Percentiles rank a stretch among this genome's conserved stretches.
These are phyloP conservation scores for Acronicta aceris DNA, from an alignment of 2,888 invertebrate genomes.

Conservation along the genomic window DNA sequence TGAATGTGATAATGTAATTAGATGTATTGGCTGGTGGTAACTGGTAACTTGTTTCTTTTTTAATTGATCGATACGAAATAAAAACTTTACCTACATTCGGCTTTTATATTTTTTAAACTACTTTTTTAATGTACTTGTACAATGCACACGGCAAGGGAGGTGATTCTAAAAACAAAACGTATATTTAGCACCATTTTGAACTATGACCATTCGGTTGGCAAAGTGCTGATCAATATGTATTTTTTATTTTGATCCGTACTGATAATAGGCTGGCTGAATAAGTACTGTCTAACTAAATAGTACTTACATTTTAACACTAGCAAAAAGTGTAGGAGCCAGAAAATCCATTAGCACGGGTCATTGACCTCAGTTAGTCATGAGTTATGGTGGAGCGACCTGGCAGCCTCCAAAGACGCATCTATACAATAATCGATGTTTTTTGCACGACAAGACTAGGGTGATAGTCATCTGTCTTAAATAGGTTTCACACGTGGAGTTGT, in stretches of 20 bases:
- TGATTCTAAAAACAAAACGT: too few relatives aligned
- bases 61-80: neutral
- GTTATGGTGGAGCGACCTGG: slow-evolving; percentile 21
- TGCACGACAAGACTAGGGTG: slow-evolving; percentile 5
- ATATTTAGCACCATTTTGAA: too few relatives aligned
- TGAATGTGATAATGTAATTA: slow-evolving; percentile 50
- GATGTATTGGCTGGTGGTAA: slow-evolving; percentile 6
- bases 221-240: too few relatives aligned
- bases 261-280: slow-evolving; percentile 14
- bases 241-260: too few relatives aligned
- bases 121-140: too few relatives aligned
- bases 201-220: too few relatives aligned
- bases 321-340: slow-evolving; percentile 57
- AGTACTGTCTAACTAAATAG: slow-evolving; percentile 39
- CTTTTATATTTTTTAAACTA: too few relatives aligned
- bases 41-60: slow-evolving; percentile 13
- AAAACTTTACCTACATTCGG: too few relatives aligned
- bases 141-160: too few relatives aligned
- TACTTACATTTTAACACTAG: slow-evolving; percentile 39
- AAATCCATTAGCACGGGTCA: slow-evolving; percentile 61
- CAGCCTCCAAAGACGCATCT: slow-evolving; percentile 27
- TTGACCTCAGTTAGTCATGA: slow-evolving; percentile 59
- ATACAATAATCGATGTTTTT: slow-evolving; percentile 46
- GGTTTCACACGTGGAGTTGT: neutral
- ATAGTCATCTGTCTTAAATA: neutral